Percentiles rank a stretch among this genome's conserved stretches.
phyloP scores from a whole-genome alignment of 2,888 invertebrate species.

The Nemotelus pantherinus region DNA sequence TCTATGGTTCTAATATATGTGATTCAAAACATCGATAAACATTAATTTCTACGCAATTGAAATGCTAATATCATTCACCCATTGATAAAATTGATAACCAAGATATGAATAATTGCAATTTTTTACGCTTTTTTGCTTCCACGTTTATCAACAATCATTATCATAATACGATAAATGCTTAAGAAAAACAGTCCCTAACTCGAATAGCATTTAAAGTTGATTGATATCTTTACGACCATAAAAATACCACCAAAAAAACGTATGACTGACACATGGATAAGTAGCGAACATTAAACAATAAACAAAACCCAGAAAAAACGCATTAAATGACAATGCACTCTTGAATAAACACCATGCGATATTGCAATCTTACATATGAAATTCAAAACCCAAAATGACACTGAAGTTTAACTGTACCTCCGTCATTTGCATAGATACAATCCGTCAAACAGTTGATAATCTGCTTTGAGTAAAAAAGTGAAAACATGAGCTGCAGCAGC shows the following conservation, averaged over 20 bases:
- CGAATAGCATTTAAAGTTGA: constrained; percentile 9
- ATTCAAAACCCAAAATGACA: neutral
- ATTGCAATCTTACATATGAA: neutral
- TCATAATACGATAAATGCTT: constrained; percentile 1
- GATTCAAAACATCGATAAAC: no score
- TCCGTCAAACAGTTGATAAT: constrained; percentile 28
- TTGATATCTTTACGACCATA: constrained; percentile 5
- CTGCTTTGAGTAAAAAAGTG: constrained; percentile 17
- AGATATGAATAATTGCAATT: constrained; percentile 1
- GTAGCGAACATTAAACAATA: constrained; percentile 11
- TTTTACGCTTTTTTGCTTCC: neutral
- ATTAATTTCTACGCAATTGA: no score
- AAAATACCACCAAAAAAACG: neutral
- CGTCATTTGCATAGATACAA: constrained; percentile 36
- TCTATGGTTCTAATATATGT: no score
- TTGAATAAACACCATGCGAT: neutral
- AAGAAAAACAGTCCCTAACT: neutral
- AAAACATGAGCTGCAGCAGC: constrained; percentile 25
- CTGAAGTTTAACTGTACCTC: neutral
- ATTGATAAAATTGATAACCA: neutral
- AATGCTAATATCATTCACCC: no score
- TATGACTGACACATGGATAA: constrained; percentile 7
- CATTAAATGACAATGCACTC: neutral
- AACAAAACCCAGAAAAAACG: neutral
- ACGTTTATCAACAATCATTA: constrained; percentile 4